Conservation (phyloP, 92 coral and sea anemone species). For the Diadumene lineata region DNA sequence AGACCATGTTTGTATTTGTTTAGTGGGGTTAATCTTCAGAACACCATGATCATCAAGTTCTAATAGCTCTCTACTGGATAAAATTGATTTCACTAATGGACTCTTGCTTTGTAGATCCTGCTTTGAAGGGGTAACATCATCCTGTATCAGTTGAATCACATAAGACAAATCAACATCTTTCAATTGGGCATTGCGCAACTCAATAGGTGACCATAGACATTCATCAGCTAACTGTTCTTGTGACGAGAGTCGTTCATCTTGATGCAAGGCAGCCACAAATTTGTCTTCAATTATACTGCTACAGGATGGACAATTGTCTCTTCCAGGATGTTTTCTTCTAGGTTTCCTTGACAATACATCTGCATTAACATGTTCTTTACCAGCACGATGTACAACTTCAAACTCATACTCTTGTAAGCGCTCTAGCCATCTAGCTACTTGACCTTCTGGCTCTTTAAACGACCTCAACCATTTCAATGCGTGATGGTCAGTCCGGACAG, state of each 20-base stretch:
- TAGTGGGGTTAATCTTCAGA: conserved; percentile 1
- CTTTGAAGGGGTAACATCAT: conserved; percentile 11
- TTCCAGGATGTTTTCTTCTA: conserved; percentile 24
- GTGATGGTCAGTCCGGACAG: too few relatives aligned
- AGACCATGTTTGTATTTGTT: not conserved
- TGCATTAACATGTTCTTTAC: conserved; percentile 46
- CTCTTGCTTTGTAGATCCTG: conserved; percentile 16
- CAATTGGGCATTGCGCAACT: conserved; percentile 46
- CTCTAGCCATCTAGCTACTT: too few relatives aligned
- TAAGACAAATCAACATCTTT: conserved; percentile 39
- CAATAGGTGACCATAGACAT: not conserved
- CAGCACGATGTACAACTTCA: conserved; percentile 49
- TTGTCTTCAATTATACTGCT: not conserved
- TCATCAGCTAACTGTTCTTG: conserved; percentile 8
- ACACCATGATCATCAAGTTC: conserved; percentile 14
- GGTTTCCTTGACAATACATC: conserved; percentile 55
- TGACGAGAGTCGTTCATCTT: conserved; percentile 10
- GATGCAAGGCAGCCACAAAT: not conserved
- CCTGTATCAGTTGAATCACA: conserved; percentile 18
- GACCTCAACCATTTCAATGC: too few relatives aligned
- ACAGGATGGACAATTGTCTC: conserved; percentile 46
- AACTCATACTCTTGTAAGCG: too few relatives aligned
- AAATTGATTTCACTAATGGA: conserved; percentile 20
- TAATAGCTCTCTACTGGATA: conserved; percentile 27
- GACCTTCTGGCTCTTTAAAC: too few relatives aligned